Conservation (phyloP, 2,797 vertebrate genomes). For the Mus caroli region DNA sequence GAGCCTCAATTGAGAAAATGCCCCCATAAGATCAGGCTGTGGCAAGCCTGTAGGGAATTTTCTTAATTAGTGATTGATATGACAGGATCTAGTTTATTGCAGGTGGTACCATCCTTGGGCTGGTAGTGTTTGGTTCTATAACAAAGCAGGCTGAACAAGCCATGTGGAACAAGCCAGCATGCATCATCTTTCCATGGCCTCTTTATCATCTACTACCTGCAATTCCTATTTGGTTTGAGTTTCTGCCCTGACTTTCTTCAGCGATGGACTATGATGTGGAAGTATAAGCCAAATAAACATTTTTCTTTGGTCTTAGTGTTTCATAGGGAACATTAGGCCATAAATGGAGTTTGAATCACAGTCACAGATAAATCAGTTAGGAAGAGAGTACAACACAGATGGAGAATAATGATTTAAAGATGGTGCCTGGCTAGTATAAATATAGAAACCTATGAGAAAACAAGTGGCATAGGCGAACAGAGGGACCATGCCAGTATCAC, state of each 20-base stretch:
- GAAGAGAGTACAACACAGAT: not conserved
- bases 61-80: not conserved
- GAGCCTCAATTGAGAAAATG: not conserved
- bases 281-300: not conserved
- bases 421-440: not conserved
- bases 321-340: not conserved
- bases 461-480: not conserved
- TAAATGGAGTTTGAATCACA: not conserved
- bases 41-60: not conserved
- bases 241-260: not conserved
- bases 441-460: not conserved
- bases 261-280: not conserved
- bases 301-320: not conserved
- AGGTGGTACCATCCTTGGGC: not conserved
- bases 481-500: not conserved
- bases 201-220: not conserved
- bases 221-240: no score
- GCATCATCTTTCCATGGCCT: no score
- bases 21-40: not conserved
- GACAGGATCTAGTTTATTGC: no score
- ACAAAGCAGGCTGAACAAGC: not conserved
- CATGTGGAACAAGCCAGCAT: not conserved
- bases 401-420: not conserved
- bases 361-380: not conserved
- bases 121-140: not conserved